Conservation (phyloP, 2,797 vertebrate genomes). For the Bradypus variegatus region DNA sequence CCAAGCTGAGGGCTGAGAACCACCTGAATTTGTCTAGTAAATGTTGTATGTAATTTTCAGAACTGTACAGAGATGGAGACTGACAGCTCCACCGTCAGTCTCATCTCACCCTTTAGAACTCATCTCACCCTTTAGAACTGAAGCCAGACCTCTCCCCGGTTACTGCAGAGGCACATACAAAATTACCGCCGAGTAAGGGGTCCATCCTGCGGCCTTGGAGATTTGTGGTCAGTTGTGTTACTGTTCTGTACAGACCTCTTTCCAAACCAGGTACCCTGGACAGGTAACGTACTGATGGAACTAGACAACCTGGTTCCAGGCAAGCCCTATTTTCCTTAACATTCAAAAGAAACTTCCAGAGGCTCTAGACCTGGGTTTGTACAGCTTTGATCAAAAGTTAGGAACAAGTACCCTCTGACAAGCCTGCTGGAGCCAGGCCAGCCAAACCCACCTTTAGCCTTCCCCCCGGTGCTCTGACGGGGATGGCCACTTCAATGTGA, state of each 20-base stretch:
- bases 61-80: background rate
- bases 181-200: background rate
- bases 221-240: background rate
- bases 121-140: background rate
- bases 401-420: background rate
- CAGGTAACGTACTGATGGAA: no score
- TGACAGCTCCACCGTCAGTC: background rate
- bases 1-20: background rate
- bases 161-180: background rate
- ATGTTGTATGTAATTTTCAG: background rate
- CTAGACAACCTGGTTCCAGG: background rate
- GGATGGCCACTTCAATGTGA: conserved; percentile 61
- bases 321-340: background rate
- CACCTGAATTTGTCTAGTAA: no score
- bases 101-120: background rate
- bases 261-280: no score
- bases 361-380: background rate
- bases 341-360: background rate
- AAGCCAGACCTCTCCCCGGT: background rate
- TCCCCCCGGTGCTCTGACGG: conserved; percentile 64
- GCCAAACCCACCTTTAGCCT: conserved; percentile 59
- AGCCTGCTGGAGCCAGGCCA: background rate
- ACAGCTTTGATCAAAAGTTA: background rate
- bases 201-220: background rate
- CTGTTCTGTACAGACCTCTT: background rate